Conservation (phyloP, 2,888 invertebrate species). For the Mesorhabditis sp. region DNA sequence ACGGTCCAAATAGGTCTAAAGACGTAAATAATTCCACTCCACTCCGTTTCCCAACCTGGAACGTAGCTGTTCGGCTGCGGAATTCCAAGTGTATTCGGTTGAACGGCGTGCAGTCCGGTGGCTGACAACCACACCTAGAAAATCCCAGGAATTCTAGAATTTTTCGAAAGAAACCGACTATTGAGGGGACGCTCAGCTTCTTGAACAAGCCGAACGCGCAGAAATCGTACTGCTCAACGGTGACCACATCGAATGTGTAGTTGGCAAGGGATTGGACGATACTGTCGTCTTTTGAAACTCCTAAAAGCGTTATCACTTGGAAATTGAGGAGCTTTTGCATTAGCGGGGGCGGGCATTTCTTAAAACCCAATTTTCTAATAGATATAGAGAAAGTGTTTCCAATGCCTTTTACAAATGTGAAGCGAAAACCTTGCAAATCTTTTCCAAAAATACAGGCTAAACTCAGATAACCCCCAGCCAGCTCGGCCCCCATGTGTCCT, state of each 20-base stretch:
- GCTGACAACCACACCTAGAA: constrained; percentile 45
- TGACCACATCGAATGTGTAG: constrained; percentile 40
- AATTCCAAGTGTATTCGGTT: constrained; percentile 42
- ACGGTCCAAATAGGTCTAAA: constrained; percentile 48
- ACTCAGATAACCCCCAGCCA: no score
- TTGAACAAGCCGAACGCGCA: constrained; percentile 47
- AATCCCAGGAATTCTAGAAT: constrained; percentile 7
- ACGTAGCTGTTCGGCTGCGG: constrained; percentile 48
- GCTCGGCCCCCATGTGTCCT: no score
- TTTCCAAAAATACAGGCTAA: no score
- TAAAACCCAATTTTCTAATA: no score
- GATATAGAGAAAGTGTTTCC: no score
- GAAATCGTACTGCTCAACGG: constrained; percentile 51
- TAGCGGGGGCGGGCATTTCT: no score
- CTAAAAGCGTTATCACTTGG: constrained; percentile 14
- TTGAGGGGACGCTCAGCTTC: constrained; percentile 24
- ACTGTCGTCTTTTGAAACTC: constrained; percentile 20
- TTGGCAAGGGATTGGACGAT: constrained; percentile 21
- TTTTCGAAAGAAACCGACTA: constrained; percentile 8
- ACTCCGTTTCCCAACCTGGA: constrained; percentile 30
- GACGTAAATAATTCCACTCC: constrained; percentile 7
- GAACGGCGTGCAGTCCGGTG: constrained; percentile 42
- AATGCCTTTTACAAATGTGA: no score
- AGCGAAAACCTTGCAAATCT: no score
- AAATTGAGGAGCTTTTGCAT: no score